Evolutionary conservation across 2,797 vertebrate species (phyloP).

Genomic region (Rhinella marina): DNA sequence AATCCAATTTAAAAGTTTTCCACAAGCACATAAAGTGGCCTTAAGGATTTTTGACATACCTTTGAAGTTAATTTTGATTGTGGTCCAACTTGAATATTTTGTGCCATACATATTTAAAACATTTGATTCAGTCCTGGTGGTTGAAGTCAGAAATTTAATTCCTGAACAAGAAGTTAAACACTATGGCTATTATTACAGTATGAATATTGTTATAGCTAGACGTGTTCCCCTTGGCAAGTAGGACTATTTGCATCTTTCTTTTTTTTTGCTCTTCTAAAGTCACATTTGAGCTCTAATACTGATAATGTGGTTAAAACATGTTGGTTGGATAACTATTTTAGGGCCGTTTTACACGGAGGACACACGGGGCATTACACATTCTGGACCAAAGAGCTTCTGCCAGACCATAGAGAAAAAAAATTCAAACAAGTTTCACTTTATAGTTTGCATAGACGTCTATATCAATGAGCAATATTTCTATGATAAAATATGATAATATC

Average conservation of each 20-base stretch:
- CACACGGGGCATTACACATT: too few relatives aligned
- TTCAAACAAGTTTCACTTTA: too few relatives aligned
- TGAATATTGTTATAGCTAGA: not conserved
- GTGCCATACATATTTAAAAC: constrained; percentile 49
- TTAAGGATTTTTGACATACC: constrained; percentile 55
- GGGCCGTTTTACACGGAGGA: too few relatives aligned
- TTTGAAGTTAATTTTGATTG: constrained; percentile 42
- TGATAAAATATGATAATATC: too few relatives aligned
- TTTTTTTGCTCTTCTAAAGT: not conserved
- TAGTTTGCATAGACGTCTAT: too few relatives aligned
- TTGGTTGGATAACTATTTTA: not conserved
- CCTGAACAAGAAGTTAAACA: not conserved
- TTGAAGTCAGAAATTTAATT: constrained; percentile 36
- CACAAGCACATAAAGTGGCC: constrained; percentile 14
- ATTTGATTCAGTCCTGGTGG: constrained; percentile 16
- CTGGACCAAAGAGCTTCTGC: too few relatives aligned
- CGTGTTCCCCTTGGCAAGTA: not conserved
- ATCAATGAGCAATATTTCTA: too few relatives aligned
- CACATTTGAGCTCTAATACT: not conserved
- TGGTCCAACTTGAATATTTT: constrained; percentile 45
- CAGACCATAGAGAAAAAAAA: too few relatives aligned
- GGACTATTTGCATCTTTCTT: not conserved
- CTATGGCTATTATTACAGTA: not conserved
- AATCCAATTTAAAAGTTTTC: constrained; percentile 59
- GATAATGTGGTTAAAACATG: not conserved